Evolutionary conservation across 2,888 invertebrate genomes (phyloP).

Genomic region (Napeogenes inachia): DNA sequence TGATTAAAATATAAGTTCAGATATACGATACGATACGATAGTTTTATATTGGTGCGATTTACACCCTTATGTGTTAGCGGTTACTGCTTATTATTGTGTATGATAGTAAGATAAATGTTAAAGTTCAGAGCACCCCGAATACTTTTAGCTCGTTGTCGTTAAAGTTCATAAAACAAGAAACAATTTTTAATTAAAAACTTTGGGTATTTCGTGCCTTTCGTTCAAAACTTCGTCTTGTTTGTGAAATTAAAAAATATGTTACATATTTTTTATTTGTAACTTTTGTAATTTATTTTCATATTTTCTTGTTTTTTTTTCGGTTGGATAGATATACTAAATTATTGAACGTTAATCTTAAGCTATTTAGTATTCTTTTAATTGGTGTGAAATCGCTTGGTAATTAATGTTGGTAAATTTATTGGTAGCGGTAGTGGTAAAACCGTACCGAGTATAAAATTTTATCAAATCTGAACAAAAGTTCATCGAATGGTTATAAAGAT

Average conservation of each 20-base stretch:
- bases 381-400: too few relatives aligned
- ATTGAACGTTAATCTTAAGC: background rate
- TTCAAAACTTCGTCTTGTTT: constrained; percentile 18
- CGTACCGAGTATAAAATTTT: constrained; percentile 17
- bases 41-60: too few relatives aligned
- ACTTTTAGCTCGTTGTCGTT: constrained; percentile 27
- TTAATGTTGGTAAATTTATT: background rate
- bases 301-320: background rate
- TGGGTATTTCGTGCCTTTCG: constrained; percentile 26
- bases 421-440: constrained; percentile 11
- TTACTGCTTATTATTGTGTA: constrained; percentile 10
- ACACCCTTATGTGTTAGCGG: too few relatives aligned
- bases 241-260: constrained; percentile 20
- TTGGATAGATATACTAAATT: background rate
- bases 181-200: constrained; percentile 35
- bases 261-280: constrained; percentile 9
- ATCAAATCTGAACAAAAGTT: constrained; percentile 26
- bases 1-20: too few relatives aligned
- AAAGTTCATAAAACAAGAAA: constrained; percentile 31
- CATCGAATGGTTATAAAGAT: constrained; percentile 28
- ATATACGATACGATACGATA: too few relatives aligned
- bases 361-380: too few relatives aligned
- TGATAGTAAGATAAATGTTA: constrained; percentile 20
- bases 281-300: constrained; percentile 4
- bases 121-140: constrained; percentile 22